Evolutionary conservation across 2,797 vertebrate genomes (phyloP), one percentile per base, ranked within the genome.

Genomic region (Notolabrus celidotus): DNA sequence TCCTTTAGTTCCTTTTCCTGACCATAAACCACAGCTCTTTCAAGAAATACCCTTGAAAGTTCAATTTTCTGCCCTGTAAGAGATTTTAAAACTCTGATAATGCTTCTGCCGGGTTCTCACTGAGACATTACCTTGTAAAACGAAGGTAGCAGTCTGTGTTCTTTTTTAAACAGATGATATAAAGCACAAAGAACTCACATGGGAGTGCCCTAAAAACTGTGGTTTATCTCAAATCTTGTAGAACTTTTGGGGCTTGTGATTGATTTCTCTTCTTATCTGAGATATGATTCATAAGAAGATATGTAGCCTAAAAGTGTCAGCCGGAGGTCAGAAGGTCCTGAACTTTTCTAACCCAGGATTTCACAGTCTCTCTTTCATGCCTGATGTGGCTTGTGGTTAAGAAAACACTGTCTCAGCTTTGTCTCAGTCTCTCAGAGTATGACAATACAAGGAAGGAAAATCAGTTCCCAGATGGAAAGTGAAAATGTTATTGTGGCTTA

Each of bases 21-120:
- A 59, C 67, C 45, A 63, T 33, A 81, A 65, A 50, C 55, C 80
- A 65, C 59, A 79, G 64, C 46, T 49, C 31, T 69, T 43, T 49
- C 63, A 79, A 72, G 41, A 65, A 58, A 67, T 51, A 54, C 34
- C 42, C 29, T 34, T 49, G 42, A 70, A 73, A 71, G 52, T 50
- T 67, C 8, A 1, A 34, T 54, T 68, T 52, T 34, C 67, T 60
- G 67, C 47, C 53, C 65, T 36, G 54, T 20, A 52, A 41, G 27
- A 34, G 31, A 59, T 47, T 47, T 54, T 11, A 29, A 65, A 45
- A 47, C 36, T 36, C 14, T 16, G 25, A 58, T 41, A 15, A 9
- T 16, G 20, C 12, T 51, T 58, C 9, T 17, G 6, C 6, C 11
- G 25, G 51, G 47, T 42, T 63, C 16, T 52, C 6, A 7, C 60